Percentiles rank a stretch among this genome's conserved stretches.
Evolutionary conservation across 2,888 invertebrate genomes (phyloP).

Genomic region (Lepidochrysops patricia): DNA sequence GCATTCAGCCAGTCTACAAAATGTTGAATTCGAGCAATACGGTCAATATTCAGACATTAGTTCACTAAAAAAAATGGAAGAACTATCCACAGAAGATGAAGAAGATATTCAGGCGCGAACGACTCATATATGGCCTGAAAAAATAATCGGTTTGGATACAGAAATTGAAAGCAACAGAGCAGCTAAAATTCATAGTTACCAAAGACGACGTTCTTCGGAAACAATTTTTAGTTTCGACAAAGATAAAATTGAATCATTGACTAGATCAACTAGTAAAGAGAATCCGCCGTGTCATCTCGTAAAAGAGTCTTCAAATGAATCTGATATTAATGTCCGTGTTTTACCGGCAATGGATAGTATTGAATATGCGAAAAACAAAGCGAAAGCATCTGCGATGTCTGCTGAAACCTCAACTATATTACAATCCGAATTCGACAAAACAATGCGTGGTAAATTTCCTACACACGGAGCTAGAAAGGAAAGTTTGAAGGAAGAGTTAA

Average conservation of each 20-base stretch:
- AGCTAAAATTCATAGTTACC: constrained; percentile 66
- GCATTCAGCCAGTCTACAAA: constrained; percentile 80
- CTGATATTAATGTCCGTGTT: constrained; percentile 63
- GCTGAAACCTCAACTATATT: constrained; percentile 70
- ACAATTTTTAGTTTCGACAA: constrained; percentile 85
- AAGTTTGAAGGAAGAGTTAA: constrained; percentile 76
- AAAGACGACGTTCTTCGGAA: constrained; percentile 80
- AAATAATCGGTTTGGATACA: constrained; percentile 65
- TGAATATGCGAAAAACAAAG: constrained; percentile 73
- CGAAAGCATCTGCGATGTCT: constrained; percentile 50
- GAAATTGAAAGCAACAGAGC: constrained; percentile 64
- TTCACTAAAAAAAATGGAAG: constrained; percentile 55
- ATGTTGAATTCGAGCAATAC: constrained; percentile 80
- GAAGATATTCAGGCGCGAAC: constrained; percentile 67
- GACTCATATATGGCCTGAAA: constrained; percentile 74
- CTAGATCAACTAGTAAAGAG: constrained; percentile 70
- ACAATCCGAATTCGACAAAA: constrained; percentile 77
- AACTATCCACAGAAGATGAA: constrained; percentile 69
- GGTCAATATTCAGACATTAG: constrained; percentile 50
- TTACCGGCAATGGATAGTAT: constrained; percentile 72
- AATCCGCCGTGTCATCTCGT: constrained; percentile 49
- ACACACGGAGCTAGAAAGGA: constrained; percentile 68
- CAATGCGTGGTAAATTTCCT: constrained; percentile 55
- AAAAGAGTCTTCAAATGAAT: constrained; percentile 69
- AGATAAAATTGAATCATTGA: constrained; percentile 82